Base-by-base conservation (phyloP, 2,797 vertebrate species). In the Smutsia gigantea region DNA sequence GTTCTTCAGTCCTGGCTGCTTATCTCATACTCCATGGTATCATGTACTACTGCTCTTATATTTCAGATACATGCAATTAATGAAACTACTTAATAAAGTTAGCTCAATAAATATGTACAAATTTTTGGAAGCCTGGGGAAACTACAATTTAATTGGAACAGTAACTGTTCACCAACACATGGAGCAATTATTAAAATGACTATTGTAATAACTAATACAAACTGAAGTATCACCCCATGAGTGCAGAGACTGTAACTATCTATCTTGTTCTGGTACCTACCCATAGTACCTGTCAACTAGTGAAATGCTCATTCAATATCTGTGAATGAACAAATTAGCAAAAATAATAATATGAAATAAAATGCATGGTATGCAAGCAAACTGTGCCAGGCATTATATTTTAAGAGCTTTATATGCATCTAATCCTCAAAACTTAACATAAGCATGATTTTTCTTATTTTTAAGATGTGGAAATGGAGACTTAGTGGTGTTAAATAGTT, bases 21-120 rank as follows among this genome's bases (percentile, higher is more conserved):
- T 69, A 93, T 57, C 59, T 98, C 57, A 96, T 91, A 97, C 88
- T 95, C 94, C 92, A 95, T 87, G 86, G 95, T 90, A 96, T 19
- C 94, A 72, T 97, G 64, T 97, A 97, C 46, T 94, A 61, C 13
- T 87, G 61, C 12, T 86, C 34, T 79, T 93, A 42, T 61, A 96
- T 53, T 95, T 94, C 96, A 85, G 66, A 97, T 64, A 77, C 27
- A 78, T 31, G 12, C 25, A 91, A 94, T 89, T 83, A 82, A 86
- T 64, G 25, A 95, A 93, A 93, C 59, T 68, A 49, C 21, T 90
- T 81, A 87, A 96, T 64, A 59, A 39, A 87, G 25, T 87, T 83
- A 88, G 59, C 72, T 94, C 68, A 95, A 71, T 84, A 93, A 92
- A 94, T 61, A 87, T 27, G 23, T 19, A 93, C 31, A 68, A 42